Evolutionary conservation across 2,113 vertebrate genomes (phyloP).

Genomic region (Prionailurus viverrinus): DNA sequence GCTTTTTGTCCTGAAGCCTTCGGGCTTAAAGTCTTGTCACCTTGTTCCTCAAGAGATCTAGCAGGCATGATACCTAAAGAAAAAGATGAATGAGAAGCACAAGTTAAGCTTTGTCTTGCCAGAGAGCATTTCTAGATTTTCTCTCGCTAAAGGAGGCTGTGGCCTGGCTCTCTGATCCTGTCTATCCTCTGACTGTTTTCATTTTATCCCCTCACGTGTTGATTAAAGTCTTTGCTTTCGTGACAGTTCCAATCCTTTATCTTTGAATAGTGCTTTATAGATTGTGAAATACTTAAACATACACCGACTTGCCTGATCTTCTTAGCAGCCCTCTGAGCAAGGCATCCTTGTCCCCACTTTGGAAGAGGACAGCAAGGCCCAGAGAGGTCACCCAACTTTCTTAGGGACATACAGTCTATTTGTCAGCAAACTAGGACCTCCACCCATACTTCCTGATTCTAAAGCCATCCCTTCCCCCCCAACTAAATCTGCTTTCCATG

Average conservation of each 20-base stretch:
- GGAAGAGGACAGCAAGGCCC: background rate
- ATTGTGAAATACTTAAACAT: background rate
- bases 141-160: conserved; percentile 50
- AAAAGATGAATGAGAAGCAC: conserved; percentile 58
- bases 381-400: background rate
- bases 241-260: background rate
- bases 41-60: conserved; percentile 32
- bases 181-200: conserved; percentile 26
- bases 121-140: conserved; percentile 53
- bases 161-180: conserved; percentile 46
- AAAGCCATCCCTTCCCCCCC: background rate
- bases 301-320: background rate
- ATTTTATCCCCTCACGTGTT: background rate
- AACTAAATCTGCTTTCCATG: background rate
- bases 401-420: background rate
- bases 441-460: background rate
- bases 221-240: conserved; percentile 56
- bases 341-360: background rate
- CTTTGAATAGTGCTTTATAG: conserved; percentile 48
- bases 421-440: background rate
- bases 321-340: background rate
- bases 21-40: background rate
- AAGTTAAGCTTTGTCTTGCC: conserved; percentile 52
- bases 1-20: conserved; percentile 12
- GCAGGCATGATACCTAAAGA: conserved; percentile 12